Evolutionary conservation across 2,888 invertebrate genomes (phyloP), one percentile per base, ranked within the genome.

Genomic region (Perdita meconis): DNA sequence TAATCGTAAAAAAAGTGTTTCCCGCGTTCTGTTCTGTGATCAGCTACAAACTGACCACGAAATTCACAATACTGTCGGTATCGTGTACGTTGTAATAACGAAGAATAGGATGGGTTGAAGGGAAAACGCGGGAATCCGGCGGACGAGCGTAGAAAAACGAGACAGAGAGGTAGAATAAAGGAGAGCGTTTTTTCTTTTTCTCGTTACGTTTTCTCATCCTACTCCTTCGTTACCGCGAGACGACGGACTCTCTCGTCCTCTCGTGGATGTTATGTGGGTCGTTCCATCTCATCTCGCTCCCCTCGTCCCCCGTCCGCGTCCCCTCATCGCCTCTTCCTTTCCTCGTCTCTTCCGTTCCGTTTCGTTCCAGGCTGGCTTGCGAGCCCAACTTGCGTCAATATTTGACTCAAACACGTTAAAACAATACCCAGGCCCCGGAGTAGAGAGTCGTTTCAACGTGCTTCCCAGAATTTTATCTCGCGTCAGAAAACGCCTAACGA

Each of bases 321-420:
- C n/a, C 42, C 10, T 26, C 44, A 34, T 16, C 38, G 12, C 19
- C 10, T 40, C 16, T 34, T 47, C 13, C 40, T 36, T 40, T 81
- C 85, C 81, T 83, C 81, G 81, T 82, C 82, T 69, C 64, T 72
- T 79, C 79, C 66, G 78, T 82, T 85, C 84, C 89, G 82, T 85
- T 82, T 82, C 86, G 87, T 84, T 86, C 81, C 85, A 72, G 83
- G 86, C 86, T 82, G 83, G 83, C 84, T 85, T 75, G 87, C 88
- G 87, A 89, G 89, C 87, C 88, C 86, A 90, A 90, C 89, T 90
- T 90, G 88, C 91, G 91, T 92, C 92, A 92, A 92, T 92, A 92
- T 92, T 92, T 91, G 90, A 91, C 89, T 92, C 91, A 92, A 92
- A 92, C 92, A 92, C 91, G 91, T 90, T 92, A 89, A 92, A 92